phyloP scores from a whole-genome alignment of 2,888 invertebrate genomes.

The Trichacis sp. region DNA sequence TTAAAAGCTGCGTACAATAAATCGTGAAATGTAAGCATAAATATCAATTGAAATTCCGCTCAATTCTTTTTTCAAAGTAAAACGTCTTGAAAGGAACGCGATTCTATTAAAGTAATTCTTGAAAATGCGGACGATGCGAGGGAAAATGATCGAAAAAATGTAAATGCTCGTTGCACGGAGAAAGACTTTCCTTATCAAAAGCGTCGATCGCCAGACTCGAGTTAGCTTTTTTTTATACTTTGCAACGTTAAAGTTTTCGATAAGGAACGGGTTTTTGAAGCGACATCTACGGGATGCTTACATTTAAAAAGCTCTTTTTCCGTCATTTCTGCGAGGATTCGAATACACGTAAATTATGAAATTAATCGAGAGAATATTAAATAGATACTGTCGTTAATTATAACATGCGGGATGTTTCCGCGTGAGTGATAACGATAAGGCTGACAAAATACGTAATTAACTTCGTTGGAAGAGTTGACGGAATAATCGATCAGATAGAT shows the following conservation, averaged over 20 bases:
- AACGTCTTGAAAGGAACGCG: no score
- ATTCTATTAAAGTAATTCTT: no score
- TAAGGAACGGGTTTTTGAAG: slow-evolving; percentile 43
- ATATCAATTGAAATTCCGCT: background rate
- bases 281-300: slow-evolving; percentile 18
- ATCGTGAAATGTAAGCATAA: slow-evolving; percentile 13
- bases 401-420: slow-evolving; percentile 33
- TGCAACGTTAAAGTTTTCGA: slow-evolving; percentile 38
- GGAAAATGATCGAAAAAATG: slow-evolving; percentile 5
- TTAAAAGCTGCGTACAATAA: slow-evolving; percentile 21
- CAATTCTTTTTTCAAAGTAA: background rate
- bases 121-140: slow-evolving; percentile 23
- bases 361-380: slow-evolving; percentile 30
- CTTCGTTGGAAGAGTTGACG: no score
- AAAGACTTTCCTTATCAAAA: slow-evolving; percentile 27
- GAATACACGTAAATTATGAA: slow-evolving; percentile 30
- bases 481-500: no score
- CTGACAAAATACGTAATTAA: slow-evolving; percentile 15
- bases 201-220: slow-evolving; percentile 29
- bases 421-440: slow-evolving; percentile 24
- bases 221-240: slow-evolving; percentile 20
- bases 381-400: slow-evolving; percentile 34
- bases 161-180: slow-evolving; percentile 15
- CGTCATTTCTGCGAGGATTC: no score
- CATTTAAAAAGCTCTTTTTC: slow-evolving; percentile 15